A percentile compares a stretch with the other conserved stretches of the same genome.
These are phyloP conservation scores for Drosophila leontia DNA, from an alignment of 1,140 invertebrate genomes.

Conservation along the genomic window DNA sequence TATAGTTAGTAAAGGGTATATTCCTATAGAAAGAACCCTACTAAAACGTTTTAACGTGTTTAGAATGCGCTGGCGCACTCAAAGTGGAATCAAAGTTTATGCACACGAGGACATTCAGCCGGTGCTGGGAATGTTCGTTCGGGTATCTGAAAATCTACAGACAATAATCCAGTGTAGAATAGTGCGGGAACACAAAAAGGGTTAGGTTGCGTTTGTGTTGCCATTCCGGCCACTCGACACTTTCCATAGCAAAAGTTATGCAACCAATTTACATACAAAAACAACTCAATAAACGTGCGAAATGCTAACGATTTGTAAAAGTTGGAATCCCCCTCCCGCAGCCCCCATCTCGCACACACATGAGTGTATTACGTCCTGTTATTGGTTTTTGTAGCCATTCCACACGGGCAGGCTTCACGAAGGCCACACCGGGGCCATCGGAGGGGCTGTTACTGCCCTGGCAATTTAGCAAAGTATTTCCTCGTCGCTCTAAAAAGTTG, in stretches of 20 bases:
- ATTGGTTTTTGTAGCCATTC: constrained; percentile 66
- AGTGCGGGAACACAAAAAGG: constrained; percentile 54
- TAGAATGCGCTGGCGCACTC: constrained; percentile 67
- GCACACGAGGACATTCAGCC: constrained; percentile 42
- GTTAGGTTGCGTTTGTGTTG: constrained; percentile 55
- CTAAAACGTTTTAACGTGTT: constrained; percentile 9
- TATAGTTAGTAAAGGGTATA: background rate
- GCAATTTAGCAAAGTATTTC: constrained; percentile 83
- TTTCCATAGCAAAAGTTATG: constrained; percentile 76
- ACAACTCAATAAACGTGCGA: constrained; percentile 83
- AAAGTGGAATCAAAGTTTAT: constrained; percentile 78
- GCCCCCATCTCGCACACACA: constrained; percentile 20
- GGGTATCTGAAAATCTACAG: constrained; percentile 74
- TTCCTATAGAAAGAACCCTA: fast-evolving
- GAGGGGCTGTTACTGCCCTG: constrained; percentile 40
- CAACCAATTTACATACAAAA: constrained; percentile 83
- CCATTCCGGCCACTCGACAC: constrained; percentile 71
- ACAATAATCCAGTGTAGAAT: constrained; percentile 77
- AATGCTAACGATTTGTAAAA: constrained; percentile 83
- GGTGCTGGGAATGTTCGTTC: constrained; percentile 14
- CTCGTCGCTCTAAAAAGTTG: constrained; percentile 75
- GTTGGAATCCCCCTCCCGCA: constrained; percentile 45
- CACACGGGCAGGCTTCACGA: constrained; percentile 21
- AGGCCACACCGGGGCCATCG: background rate
- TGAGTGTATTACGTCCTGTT: constrained; percentile 56